Conservation (phyloP, 2,113 vertebrate genomes). For the Micronycteris hirsuta region DNA sequence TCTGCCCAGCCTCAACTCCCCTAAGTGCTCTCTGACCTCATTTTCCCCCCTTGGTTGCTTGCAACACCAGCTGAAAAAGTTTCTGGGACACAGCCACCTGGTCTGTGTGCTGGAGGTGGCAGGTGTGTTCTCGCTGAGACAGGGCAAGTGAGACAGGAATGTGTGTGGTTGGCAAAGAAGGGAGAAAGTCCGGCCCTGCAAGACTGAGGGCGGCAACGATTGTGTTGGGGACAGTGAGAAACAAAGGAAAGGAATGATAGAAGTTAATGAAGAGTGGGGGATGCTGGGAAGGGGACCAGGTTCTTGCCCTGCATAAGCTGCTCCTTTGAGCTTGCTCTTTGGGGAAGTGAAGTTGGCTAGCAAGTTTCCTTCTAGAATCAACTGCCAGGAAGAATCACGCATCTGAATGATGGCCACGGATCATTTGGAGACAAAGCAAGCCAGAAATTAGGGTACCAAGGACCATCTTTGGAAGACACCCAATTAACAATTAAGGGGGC, state of each 20-base stretch:
- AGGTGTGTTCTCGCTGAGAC: slow-evolving; percentile 32
- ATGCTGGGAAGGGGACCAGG: background rate
- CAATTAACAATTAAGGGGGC: background rate
- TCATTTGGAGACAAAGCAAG: background rate
- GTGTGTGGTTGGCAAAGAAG: background rate
- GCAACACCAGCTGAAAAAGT: slow-evolving; percentile 43
- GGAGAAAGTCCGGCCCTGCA: background rate
- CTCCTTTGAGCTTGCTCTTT: background rate
- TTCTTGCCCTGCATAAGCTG: background rate
- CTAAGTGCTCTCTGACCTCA: slow-evolving; percentile 23
- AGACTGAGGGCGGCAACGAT: background rate
- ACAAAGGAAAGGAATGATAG: background rate
- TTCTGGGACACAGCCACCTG: slow-evolving; percentile 27
- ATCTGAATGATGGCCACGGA: background rate
- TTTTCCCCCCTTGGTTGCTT: background rate
- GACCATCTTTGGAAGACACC: background rate
- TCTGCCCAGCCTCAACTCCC: background rate
- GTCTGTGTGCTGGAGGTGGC: background rate
- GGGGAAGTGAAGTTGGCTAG: background rate
- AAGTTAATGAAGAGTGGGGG: background rate
- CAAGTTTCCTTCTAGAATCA: background rate
- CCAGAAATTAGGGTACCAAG: background rate
- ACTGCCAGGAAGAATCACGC: background rate
- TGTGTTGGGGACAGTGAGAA: background rate
- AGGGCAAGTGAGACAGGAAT: background rate